These are phyloP conservation scores for Drosophila ironensis DNA, from an alignment of 1,140 invertebrate genomes.

Conservation along the genomic window DNA sequence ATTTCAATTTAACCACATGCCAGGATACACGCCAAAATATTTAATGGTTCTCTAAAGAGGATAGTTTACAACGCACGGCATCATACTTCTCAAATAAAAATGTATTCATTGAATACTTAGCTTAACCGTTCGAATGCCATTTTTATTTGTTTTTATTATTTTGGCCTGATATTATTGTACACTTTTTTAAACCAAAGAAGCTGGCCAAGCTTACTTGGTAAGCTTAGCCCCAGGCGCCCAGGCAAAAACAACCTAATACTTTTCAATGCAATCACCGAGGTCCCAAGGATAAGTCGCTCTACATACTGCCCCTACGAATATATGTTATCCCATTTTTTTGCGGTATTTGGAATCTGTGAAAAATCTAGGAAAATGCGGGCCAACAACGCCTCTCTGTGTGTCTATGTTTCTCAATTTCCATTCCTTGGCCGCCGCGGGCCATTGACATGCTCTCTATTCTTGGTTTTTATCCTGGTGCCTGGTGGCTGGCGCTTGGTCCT, in stretches of 20 bases:
- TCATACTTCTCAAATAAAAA: too few species aligned
- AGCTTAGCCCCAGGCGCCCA: background rate
- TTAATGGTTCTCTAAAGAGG: too few species aligned
- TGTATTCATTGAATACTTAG: too few species aligned
- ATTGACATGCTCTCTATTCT: conserved; percentile 44
- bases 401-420: conserved; percentile 27
- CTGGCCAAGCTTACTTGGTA: conserved; percentile 14
- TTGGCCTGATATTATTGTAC: too few species aligned
- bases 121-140: too few species aligned
- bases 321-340: conserved; percentile 8
- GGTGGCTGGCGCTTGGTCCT: conserved; percentile 38
- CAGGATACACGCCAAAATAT: too few species aligned
- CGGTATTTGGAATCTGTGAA: conserved; percentile 22
- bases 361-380: conserved; percentile 19
- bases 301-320: conserved; percentile 15
- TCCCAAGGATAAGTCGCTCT: conserved; percentile 16
- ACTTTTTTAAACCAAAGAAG: background rate
- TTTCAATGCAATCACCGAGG: conserved; percentile 32
- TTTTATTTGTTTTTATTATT: too few species aligned
- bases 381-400: background rate
- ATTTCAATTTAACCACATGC: too few species aligned
- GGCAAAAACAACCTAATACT: background rate
- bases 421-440: conserved; percentile 37
- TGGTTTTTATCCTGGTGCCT: conserved; percentile 27
- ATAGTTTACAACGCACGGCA: too few species aligned